Evolutionary conservation across 1,140 invertebrate species (phyloP), one percentile per base, ranked within the genome.

Genomic region (Chymomyza costata): DNA sequence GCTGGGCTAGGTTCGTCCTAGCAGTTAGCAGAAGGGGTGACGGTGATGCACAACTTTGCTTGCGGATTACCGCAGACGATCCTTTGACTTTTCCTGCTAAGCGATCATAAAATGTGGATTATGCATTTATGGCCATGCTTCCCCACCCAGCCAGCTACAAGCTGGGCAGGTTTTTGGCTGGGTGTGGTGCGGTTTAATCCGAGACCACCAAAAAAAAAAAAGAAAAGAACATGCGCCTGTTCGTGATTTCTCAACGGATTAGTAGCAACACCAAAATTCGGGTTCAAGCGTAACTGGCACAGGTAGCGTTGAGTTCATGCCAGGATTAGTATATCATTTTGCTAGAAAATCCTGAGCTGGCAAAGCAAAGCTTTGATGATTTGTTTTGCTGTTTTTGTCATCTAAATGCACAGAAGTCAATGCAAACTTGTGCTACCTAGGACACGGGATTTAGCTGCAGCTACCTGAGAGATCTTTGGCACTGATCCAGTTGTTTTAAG

Each of bases 71-170:
- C 80, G 53, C 80, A 82, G 60, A 63, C 64, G 66, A 80, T 70
- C 62, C 65, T 62, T 83, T 83, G 69, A 83, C 73, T 83, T 83
- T 83, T 83, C 80, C 69, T 70, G 59, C 61, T 82, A 83, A 83
- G 68, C 73, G 71, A 76, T 82, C 64, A 51, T 73, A 78, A 69
- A 83, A 56, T 52, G 55, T 69, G 74, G 68, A 73, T 80, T 69
- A 80, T 80, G 64, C 54, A 69, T 81, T 83, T 76, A 80, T 71
- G 69, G 54, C 56, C 53, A 45, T 67, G 16, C 46, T 35, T 46
- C 59, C 16, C 48, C 54, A 49, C 21, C 30, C 21, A 15, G 14
- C 25, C 38, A 38, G 15, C 45, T 25, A 16, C 14, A 25, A 1
- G 6, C 7, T 37, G 19, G 32, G 13, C 19, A 13, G 35, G n/a